Conservation (phyloP, 1,140 invertebrate species). For the Conus ventricosus region DNA sequence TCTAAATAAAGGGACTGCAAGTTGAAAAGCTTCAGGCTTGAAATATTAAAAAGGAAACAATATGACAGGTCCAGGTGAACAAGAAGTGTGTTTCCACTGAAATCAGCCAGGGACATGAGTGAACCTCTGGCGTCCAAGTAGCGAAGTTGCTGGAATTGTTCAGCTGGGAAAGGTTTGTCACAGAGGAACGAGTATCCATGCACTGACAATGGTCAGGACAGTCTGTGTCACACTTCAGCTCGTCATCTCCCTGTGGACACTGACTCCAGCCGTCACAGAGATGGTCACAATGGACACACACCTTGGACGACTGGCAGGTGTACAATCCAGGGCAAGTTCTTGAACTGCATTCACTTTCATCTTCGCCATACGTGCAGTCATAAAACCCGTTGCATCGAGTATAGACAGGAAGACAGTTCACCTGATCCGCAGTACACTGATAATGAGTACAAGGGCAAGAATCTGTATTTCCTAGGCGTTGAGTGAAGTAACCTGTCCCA, state of each 20-base stretch:
- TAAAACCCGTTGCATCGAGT: constrained; percentile 34
- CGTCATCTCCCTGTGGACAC: constrained; percentile 38
- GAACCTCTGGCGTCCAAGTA: background rate
- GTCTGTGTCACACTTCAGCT: constrained; percentile 22
- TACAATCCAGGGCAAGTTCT: constrained; percentile 10
- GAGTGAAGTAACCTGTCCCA: background rate
- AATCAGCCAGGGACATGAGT: background rate
- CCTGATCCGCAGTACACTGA: background rate
- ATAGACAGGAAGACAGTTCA: constrained; percentile 26
- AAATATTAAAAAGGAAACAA: background rate
- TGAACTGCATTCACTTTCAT: constrained; percentile 9
- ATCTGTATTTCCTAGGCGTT: background rate
- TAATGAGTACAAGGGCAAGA: constrained; percentile 26
- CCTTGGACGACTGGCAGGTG: constrained; percentile 9
- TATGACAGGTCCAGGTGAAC: constrained; percentile 28
- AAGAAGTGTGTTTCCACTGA: background rate
- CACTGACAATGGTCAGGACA: constrained; percentile 31
- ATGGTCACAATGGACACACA: constrained; percentile 33
- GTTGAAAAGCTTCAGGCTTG: background rate
- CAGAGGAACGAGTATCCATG: background rate
- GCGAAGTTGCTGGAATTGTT: constrained; percentile 4
- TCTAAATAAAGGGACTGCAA: constrained; percentile 24
- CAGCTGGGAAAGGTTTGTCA: background rate
- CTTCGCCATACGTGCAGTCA: constrained; percentile 34
- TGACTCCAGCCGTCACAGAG: constrained; percentile 36